Conservation (phyloP, 2,113 vertebrate genomes). For the Pterocles burchelli region DNA sequence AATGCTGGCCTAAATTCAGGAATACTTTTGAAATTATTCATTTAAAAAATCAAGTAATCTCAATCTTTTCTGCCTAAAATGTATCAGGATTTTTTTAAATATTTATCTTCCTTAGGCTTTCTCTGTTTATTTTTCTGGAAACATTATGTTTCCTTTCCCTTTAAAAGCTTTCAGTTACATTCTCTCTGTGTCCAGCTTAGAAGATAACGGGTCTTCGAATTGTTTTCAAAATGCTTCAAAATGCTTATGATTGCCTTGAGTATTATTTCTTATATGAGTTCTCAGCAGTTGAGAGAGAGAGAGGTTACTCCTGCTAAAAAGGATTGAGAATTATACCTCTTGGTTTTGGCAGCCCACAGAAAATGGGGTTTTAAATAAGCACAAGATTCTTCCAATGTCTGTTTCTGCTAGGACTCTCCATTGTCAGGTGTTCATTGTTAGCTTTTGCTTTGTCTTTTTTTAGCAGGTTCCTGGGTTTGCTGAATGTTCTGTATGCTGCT, state of each 20-base stretch:
- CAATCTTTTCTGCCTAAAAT: background rate
- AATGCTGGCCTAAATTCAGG: background rate
- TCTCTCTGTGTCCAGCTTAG: background rate
- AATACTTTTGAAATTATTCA: background rate
- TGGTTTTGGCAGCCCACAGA: background rate
- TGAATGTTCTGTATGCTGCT: background rate
- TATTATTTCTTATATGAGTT: background rate
- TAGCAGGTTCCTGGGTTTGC: background rate
- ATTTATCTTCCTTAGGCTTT: background rate
- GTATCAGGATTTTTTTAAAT: background rate
- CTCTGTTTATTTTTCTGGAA: background rate
- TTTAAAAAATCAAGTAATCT: background rate
- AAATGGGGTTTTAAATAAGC: background rate
- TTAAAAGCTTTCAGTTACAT: background rate
- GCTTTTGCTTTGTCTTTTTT: background rate
- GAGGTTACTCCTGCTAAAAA: background rate
- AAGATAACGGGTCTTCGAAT: background rate
- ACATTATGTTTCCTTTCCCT: background rate
- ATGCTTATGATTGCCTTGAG: background rate
- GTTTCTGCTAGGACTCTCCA: background rate
- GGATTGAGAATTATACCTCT: background rate
- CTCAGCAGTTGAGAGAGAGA: background rate
- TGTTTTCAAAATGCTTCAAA: background rate
- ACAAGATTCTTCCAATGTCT: background rate
- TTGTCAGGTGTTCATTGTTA: background rate